Conservation (phyloP, 1,140 invertebrate species). For the Scaptodrosophila lebanonensis region DNA sequence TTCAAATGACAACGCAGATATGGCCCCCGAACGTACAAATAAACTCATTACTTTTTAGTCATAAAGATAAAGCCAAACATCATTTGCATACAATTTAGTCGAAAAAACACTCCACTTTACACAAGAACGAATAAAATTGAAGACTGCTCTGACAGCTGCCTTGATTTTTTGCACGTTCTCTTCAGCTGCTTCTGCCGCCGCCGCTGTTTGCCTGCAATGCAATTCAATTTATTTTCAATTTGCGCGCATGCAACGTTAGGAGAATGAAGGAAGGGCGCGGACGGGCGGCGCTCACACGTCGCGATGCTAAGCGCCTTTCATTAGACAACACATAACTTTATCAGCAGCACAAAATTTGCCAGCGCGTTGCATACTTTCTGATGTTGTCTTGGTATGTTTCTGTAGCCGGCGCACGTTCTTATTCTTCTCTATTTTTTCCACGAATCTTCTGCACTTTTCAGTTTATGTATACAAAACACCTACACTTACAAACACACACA, state of each 20-base stretch:
- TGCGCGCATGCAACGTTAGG: slow-evolving; percentile 55
- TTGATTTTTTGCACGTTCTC: slow-evolving; percentile 60
- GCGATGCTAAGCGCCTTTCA: slow-evolving; percentile 45
- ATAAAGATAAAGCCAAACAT: slow-evolving; percentile 34
- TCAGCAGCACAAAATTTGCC: slow-evolving; percentile 50
- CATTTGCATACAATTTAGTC: slow-evolving; percentile 63
- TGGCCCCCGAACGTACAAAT: slow-evolving; percentile 1
- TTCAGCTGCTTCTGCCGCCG: no score
- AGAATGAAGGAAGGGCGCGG: background rate
- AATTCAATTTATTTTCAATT: slow-evolving; percentile 75
- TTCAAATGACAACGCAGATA: no score
- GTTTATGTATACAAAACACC: slow-evolving; percentile 3
- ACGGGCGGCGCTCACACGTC: background rate
- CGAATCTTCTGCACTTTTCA: slow-evolving; percentile 25
- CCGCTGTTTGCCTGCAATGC: no score
- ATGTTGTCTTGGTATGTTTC: slow-evolving; percentile 21
- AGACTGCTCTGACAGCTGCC: background rate
- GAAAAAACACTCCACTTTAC: slow-evolving; percentile 46
- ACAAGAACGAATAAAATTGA: slow-evolving; percentile 11
- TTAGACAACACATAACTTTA: slow-evolving; percentile 65
- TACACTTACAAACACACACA: slow-evolving; percentile 19
- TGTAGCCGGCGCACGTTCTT: slow-evolving; percentile 42
- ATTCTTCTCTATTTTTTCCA: slow-evolving; percentile 37
- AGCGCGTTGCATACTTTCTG: slow-evolving; percentile 27
- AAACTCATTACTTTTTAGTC: slow-evolving; percentile 10